Base-by-base conservation (phyloP, 30 jellyfish, hydroid and myxozoan genomes). In the Rhopilema esculentum region DNA sequence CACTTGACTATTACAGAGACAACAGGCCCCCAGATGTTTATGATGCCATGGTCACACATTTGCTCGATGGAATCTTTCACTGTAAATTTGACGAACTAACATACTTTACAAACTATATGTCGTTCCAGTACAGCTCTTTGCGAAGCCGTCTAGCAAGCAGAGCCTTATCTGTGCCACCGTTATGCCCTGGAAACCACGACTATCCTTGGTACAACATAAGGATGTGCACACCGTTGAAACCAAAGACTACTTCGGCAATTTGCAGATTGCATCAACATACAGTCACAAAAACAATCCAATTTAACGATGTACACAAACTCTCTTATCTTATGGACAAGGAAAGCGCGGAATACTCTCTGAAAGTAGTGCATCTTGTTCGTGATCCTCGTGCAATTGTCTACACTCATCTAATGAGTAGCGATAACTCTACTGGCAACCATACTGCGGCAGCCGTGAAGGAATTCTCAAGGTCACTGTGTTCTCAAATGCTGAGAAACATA, bases 191-290 rank as follows among this genome's bases (percentile, higher is more conserved):
- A 9, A 89, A 83, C n/a, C 95, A 88, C 22, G 92, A 97, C 27
- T 93, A 96, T 63, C 97, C 99, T 0, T 96, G 91, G 91, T 96
- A 91, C 81, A 96, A 92, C 72, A 96, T 96, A 22, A 89, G 99
- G 29, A 96, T 96, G 99, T 96, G 99, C 78, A 96, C 99, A 20
- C 99, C 99, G 0, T 62, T 96, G 61, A 96, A 96, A 71, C 99
- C 99, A 29, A 88, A 96, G 64, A 96, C 99, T 7, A 96, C 99
- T 6, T 96, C 99, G n/a, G 99, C 99, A 1, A 96, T 96, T 0
- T 96, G 99, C 76, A 96, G 95, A 84, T 91, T 96, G 33, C 99
- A 96, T 50, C 99, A 96, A 79, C 99, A 96, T 90, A 96, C 99
- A 9, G 99, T 96, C 17, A 84, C 96, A 0, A 96, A 96, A 75